These are phyloP conservation scores for Plodia interpunctella DNA, from an alignment of 1,140 invertebrate genomes.

Conservation along the genomic window DNA sequence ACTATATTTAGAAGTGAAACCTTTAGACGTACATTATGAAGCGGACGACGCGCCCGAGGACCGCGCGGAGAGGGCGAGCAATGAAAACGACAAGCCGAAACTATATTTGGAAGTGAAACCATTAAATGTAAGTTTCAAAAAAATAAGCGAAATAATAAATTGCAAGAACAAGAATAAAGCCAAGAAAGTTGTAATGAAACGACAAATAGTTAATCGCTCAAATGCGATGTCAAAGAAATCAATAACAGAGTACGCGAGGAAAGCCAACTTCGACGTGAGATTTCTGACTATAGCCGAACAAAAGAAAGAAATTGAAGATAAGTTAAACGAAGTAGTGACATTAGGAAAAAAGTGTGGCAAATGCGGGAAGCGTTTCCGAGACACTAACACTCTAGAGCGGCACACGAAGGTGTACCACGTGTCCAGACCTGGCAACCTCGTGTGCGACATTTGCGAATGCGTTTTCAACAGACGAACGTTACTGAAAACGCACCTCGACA, in stretches of 20 bases:
- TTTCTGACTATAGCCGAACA: neutral
- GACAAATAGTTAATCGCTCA: neutral
- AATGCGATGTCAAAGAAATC: neutral
- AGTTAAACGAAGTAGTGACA: neutral
- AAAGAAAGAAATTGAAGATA: neutral
- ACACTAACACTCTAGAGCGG: neutral
- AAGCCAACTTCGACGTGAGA: neutral
- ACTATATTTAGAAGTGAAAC: too few relatives aligned
- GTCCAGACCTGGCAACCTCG: neutral
- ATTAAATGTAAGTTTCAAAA: too few relatives aligned
- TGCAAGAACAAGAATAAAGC: too few relatives aligned
- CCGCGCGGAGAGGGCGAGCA: too few relatives aligned
- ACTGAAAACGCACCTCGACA: neutral
- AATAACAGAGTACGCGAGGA: neutral
- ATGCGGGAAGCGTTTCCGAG: constrained; percentile 17
- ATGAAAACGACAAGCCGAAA: too few relatives aligned
- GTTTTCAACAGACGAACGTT: neutral
- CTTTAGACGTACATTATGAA: too few relatives aligned
- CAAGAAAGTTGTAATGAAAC: neutral
- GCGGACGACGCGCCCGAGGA: too few relatives aligned
- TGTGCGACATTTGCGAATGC: neutral
- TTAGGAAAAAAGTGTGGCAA: too few relatives aligned
- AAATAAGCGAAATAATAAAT: too few relatives aligned
- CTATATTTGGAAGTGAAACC: too few relatives aligned
- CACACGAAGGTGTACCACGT: neutral